Conservation (phyloP, 2,888 invertebrate species). For the Leptinotarsa haldemani region DNA sequence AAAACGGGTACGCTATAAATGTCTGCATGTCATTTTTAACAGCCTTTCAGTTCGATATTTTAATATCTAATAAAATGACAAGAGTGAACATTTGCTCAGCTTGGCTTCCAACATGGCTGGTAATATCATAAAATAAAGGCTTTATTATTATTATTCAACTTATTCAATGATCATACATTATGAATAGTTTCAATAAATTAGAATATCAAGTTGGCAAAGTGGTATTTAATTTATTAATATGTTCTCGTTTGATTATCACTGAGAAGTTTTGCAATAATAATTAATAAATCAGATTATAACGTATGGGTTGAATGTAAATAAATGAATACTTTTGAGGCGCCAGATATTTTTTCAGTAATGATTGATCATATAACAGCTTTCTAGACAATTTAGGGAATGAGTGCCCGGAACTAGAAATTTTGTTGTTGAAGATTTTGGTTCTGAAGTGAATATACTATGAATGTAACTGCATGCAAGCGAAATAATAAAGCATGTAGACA, state of each 20-base stretch:
- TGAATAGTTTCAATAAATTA: constrained; percentile 41
- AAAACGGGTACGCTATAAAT: constrained; percentile 54
- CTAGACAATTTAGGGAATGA: no score
- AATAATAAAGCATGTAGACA: no score
- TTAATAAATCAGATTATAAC: background rate
- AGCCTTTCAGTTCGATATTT: constrained; percentile 60
- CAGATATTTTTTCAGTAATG: no score
- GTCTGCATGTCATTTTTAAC: constrained; percentile 60
- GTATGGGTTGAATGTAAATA: no score
- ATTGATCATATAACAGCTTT: no score
- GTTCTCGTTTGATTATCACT: constrained; percentile 7
- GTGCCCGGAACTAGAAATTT: no score
- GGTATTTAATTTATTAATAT: constrained; percentile 13
- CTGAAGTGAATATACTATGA: no score
- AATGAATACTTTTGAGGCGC: no score
- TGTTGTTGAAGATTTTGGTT: no score
- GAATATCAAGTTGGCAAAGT: constrained; percentile 31
- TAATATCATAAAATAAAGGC: constrained; percentile 51
- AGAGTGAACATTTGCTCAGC: constrained; percentile 56
- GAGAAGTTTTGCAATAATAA: constrained; percentile 1
- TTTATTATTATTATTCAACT: constrained; percentile 49
- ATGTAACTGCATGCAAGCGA: no score
- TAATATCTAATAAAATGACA: constrained; percentile 63
- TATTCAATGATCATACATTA: constrained; percentile 39
- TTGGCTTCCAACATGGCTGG: constrained; percentile 59